Base-by-base conservation (phyloP, 2,797 vertebrate species). In the Neomorphus geoffroyi region DNA sequence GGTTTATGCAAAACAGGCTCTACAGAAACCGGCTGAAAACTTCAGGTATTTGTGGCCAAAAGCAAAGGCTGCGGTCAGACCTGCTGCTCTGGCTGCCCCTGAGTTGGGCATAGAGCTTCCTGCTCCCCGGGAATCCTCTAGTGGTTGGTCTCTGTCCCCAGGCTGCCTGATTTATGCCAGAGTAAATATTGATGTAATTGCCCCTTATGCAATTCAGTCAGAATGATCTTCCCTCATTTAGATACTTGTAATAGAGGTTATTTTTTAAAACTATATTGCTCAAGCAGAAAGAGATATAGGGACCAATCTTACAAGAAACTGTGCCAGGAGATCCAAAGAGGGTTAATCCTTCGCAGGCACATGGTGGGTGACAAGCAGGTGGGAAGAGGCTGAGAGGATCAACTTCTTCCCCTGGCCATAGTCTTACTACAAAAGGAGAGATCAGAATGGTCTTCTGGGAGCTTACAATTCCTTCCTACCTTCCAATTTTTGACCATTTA, bases 1-100 rank as follows among this genome's bases (percentile, higher is more conserved):
- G 80, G 66, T 84, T 93, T 94, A 94, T 88, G 94, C 88, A 94
- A 90, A 96, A 82, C 74, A 93, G 74, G 53, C 67, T 93, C 50
- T 86, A 21, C 67, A 85, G 93, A 93, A 96, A 92, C 33, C 80
- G 88, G 56, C 67, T 87, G 54, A 71, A 77, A 74, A 61, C 57
- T 69, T 66, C 61, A 78, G 77, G 79, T 92, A 53, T 82, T 69
- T 61, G 54, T 58, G 46, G 69, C 6, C 6, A 65, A 83, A 95
- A 78, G 53, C 45, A 65, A 46, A 88, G 86, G 39, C 67, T 74
- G 64, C 9, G 48, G 60, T 37, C 67, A 45, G 91, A 60, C 24
- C 27, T 50, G 72, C 50, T 62, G 65, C 71, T 83, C 69, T 1
- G 6, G 32, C 67, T 92, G 80, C 41, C 46, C 41, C 32, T 4